Conservation (phyloP, 2,888 invertebrate genomes). For the Julus scandinavius region DNA sequence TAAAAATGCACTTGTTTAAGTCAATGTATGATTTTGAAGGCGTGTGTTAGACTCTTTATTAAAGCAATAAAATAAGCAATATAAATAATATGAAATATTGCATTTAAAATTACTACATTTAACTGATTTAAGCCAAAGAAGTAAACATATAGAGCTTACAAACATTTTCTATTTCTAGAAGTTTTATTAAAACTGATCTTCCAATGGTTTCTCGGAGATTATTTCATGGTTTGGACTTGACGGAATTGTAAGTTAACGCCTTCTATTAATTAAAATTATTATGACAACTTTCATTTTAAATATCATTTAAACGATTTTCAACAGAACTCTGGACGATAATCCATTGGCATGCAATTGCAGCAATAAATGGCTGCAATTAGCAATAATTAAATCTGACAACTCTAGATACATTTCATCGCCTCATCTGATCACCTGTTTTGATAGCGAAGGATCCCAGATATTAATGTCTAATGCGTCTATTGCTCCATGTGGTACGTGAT, state of each 20-base stretch:
- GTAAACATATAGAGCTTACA: no score
- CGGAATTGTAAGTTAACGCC: slow-evolving; percentile 42
- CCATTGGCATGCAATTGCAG: slow-evolving; percentile 54
- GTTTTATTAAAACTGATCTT: slow-evolving; percentile 48
- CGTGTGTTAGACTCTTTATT: no score
- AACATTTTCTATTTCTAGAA: slow-evolving; percentile 37
- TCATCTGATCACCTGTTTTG: slow-evolving; percentile 38
- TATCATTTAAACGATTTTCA: neutral
- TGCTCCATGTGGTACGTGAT: slow-evolving; percentile 17
- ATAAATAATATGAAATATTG: no score
- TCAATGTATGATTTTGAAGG: no score
- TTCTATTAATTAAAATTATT: neutral
- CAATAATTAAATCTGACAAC: neutral
- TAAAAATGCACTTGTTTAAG: neutral
- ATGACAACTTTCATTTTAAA: neutral
- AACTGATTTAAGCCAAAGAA: no score
- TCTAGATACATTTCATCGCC: neutral
- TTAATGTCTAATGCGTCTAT: neutral
- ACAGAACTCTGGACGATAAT: slow-evolving; percentile 51
- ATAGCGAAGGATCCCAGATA: neutral
- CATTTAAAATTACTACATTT: no score
- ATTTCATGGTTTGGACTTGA: slow-evolving; percentile 46
- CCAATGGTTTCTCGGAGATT: slow-evolving; percentile 31
- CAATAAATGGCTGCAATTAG: slow-evolving; percentile 51
- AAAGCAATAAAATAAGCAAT: no score